Conservation (phyloP, 2,797 vertebrate genomes). For the Scolopax bukidnonensis region DNA sequence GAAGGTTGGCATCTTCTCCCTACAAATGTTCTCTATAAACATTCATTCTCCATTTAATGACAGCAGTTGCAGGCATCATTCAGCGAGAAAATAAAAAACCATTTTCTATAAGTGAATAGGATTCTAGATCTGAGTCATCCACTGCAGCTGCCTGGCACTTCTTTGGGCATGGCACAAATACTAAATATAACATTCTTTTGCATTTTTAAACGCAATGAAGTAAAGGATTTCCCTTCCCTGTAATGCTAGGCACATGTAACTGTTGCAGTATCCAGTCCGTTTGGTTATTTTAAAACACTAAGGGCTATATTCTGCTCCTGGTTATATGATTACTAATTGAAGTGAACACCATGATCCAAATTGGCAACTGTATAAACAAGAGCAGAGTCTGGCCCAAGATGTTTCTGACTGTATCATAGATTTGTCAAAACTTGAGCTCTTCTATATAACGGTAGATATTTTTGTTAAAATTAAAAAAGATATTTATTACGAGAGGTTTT, state of each 20-base stretch:
- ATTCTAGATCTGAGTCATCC: constrained; percentile 30
- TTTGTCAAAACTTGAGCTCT: constrained; percentile 48
- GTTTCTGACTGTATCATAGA: constrained; percentile 1
- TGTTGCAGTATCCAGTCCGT: constrained; percentile 9
- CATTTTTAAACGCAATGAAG: constrained; percentile 29
- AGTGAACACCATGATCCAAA: not conserved
- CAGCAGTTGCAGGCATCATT: constrained; percentile 21
- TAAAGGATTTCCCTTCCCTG: constrained; percentile 38
- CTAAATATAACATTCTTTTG: constrained; percentile 14
- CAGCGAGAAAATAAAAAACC: not conserved
- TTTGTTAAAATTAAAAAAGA: constrained; percentile 47
- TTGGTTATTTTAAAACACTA: constrained; percentile 47
- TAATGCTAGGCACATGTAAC: not conserved
- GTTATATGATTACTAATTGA: not conserved
- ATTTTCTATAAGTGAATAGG: not conserved
- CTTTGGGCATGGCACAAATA: constrained; percentile 19
- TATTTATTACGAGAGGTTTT: constrained; percentile 61
- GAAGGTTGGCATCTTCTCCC: not conserved
- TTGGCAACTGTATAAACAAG: constrained; percentile 24
- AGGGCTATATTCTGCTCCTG: constrained; percentile 54
- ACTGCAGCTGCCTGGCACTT: constrained; percentile 53
- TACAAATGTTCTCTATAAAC: not conserved
- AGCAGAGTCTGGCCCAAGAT: constrained; percentile 24
- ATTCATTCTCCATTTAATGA: not conserved
- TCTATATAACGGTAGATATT: constrained; percentile 36